These are phyloP conservation scores for Macrobrachium rosenbergii DNA, from an alignment of 1,140 invertebrate genomes.

Conservation along the genomic window DNA sequence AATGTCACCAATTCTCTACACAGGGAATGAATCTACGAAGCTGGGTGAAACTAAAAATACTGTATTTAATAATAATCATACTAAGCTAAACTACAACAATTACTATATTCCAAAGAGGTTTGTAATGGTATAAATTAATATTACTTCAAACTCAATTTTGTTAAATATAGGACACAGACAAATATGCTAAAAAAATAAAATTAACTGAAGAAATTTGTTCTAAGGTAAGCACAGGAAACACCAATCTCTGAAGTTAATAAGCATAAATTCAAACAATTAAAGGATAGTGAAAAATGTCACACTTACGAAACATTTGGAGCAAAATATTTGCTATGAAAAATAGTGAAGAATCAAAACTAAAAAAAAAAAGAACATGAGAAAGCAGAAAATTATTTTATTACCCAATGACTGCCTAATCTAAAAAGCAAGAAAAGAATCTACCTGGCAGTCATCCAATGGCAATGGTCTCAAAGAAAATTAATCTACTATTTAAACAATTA, in stretches of 20 bases:
- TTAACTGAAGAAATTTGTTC: constrained; percentile 3
- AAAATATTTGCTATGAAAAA: background rate
- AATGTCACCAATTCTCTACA: background rate
- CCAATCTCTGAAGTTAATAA: constrained; percentile 7
- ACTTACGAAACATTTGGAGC: constrained; percentile 5
- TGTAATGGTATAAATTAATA: constrained; percentile 44
- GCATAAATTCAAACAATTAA: constrained; percentile 9
- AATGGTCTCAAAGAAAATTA: too few species aligned
- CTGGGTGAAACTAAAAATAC: constrained; percentile 4
- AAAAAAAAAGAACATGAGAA: background rate
- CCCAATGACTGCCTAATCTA: too few species aligned
- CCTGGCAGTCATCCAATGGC: too few species aligned
- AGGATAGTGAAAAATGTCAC: background rate
- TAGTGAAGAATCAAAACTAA: background rate
- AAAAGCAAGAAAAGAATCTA: background rate
- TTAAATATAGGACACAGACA: constrained; percentile 30
- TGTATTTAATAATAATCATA: background rate
- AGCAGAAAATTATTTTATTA: background rate
- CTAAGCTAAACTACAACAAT: constrained; percentile 23
- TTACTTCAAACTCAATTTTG: constrained; percentile 1
- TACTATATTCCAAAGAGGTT: constrained; percentile 59
- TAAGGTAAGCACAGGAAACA: constrained; percentile 9
- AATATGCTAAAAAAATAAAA: constrained; percentile 27
- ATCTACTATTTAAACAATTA: too few species aligned
- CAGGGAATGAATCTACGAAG: background rate